Conservation (phyloP, 30 jellyfish, hydroid and myxozoan genomes). For the Clytia hemisphaerica region DNA sequence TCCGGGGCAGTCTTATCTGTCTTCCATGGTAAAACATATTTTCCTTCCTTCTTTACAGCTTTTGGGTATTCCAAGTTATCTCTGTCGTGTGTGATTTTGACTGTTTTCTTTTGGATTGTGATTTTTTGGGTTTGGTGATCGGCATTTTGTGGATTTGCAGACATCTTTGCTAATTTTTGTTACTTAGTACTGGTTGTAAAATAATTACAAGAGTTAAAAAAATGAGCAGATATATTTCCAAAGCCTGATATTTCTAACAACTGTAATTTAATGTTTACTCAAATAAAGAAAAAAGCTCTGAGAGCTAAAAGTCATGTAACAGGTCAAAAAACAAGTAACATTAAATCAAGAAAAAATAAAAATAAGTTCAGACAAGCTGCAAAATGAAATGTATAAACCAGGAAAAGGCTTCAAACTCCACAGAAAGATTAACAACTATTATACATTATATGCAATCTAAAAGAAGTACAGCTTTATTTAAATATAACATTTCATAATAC, state of each 20-base stretch:
- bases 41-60: conserved; percentile 67
- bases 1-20: conserved; percentile 66
- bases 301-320: neutral
- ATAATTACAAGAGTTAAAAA: neutral
- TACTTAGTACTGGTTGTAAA: too few species aligned
- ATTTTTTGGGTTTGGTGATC: conserved; percentile 60
- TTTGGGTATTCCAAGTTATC: conserved; percentile 81
- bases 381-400: too few species aligned
- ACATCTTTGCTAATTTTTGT: too few species aligned
- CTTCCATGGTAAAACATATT: conserved; percentile 86
- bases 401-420: too few species aligned
- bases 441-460: too few species aligned
- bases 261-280: neutral
- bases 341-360: too few species aligned
- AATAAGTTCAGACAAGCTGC: too few species aligned
- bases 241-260: neutral
- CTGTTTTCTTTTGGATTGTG: conserved; percentile 82
- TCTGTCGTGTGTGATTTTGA: conserved; percentile 61
- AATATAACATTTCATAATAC: too few species aligned
- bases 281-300: neutral
- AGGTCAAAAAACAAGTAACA: too few species aligned
- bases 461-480: too few species aligned
- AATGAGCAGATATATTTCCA: neutral
- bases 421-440: too few species aligned
- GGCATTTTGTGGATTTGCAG: conserved; percentile 23